Conservation (phyloP, 1,140 invertebrate genomes). For the Trichogramma pretiosum region DNA sequence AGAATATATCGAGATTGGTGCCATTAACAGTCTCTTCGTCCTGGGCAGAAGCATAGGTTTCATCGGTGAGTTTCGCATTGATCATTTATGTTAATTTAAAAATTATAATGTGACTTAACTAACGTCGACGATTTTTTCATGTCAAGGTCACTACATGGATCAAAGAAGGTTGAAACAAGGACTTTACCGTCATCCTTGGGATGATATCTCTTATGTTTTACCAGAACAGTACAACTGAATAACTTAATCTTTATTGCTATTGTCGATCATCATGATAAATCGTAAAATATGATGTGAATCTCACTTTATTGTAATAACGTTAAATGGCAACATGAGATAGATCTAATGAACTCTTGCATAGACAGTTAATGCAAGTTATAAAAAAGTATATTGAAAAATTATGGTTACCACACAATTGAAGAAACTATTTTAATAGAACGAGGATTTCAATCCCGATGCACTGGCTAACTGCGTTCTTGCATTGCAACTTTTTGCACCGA, state of each 20-base stretch:
- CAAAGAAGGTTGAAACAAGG: constrained; percentile 98
- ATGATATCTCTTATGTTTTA: constrained; percentile 97
- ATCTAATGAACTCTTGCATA: too few species aligned
- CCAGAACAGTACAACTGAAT: constrained; percentile 61
- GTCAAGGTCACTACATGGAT: constrained; percentile 89
- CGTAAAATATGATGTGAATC: constrained; percentile 11
- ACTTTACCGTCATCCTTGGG: constrained; percentile 98
- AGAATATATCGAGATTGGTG: constrained; percentile 96
- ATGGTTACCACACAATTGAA: too few species aligned
- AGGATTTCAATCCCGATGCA: too few species aligned
- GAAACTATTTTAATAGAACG: too few species aligned
- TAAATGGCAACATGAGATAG: too few species aligned
- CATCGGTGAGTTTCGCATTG: constrained; percentile 65
- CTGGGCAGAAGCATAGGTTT: constrained; percentile 97
- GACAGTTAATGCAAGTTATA: too few species aligned
- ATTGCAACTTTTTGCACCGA: constrained; percentile 15
- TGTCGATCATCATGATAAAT: constrained; percentile 12
- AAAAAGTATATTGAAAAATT: too few species aligned
- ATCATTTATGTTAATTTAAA: not conserved
- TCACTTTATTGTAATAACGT: constrained; percentile 13
- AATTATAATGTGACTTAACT: constrained; percentile 8
- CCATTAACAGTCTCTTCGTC: constrained; percentile 97
- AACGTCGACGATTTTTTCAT: constrained; percentile 12
- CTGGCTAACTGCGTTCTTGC: constrained; percentile 12
- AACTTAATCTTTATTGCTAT: constrained; percentile 1